phyloP scores from a whole-genome alignment of 2,888 invertebrate genomes.

The Tipula lateralis region DNA sequence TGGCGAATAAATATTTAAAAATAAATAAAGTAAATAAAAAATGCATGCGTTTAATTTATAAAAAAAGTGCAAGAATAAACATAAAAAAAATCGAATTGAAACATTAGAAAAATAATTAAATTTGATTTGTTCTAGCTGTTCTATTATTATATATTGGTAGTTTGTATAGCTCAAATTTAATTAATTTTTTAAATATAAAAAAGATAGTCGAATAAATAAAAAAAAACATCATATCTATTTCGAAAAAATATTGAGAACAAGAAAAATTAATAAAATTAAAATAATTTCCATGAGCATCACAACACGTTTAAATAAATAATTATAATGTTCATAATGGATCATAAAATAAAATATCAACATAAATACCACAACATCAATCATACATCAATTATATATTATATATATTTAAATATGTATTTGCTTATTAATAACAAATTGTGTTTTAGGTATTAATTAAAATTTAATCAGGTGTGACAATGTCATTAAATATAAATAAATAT shows the following conservation, averaged over 20 bases:
- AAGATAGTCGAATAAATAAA: too few relatives aligned
- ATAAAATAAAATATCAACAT: background rate
- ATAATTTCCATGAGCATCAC: background rate
- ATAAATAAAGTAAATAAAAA: background rate
- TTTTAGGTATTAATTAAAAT: background rate
- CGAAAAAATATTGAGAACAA: background rate
- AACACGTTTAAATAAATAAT: background rate
- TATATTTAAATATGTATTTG: background rate
- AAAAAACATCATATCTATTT: background rate
- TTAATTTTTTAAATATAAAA: background rate
- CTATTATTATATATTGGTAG: background rate
- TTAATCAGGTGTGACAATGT: background rate
- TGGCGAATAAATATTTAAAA: background rate
- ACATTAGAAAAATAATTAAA: background rate
- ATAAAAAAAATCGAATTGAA: background rate
- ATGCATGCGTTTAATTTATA: background rate
- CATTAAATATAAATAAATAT: background rate
- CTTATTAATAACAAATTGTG: background rate
- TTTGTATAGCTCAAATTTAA: background rate
- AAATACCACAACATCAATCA: background rate
- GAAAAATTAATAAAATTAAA: background rate
- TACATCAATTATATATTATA: background rate
- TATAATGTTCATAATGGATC: background rate
- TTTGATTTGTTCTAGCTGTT: background rate
- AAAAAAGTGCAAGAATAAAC: background rate